A percentile compares a stretch with the other conserved stretches of the same genome.
Evolutionary conservation across 37 sponge, comb jelly and placozoan genomes (phyloP).

Genomic region (Cladorhizidae sp.): DNA sequence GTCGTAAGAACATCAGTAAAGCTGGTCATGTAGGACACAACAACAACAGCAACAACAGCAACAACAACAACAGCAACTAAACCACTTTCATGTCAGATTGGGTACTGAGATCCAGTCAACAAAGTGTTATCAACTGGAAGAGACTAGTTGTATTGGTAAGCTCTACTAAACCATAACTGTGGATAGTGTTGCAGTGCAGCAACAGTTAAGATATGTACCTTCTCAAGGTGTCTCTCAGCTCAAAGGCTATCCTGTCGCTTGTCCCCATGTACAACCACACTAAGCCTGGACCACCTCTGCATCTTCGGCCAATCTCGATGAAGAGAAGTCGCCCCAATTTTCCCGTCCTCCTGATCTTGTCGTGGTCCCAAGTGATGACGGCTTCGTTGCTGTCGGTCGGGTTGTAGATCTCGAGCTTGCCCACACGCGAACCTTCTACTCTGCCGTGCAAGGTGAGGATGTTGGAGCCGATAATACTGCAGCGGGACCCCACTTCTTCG

Average conservation of each 20-base stretch:
- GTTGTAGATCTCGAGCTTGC: conserved; percentile 46
- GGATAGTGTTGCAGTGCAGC: too few species aligned
- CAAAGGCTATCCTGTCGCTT: conserved; percentile 1
- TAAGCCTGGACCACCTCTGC: conserved; percentile 67
- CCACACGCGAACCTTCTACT: neutral
- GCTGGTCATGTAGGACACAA: too few species aligned
- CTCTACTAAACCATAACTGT: too few species aligned
- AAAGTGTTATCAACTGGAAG: too few species aligned
- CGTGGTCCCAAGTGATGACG: conserved; percentile 65
- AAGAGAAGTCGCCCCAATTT: conserved; percentile 75
- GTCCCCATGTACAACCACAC: conserved; percentile 74
- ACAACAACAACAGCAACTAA: too few species aligned
- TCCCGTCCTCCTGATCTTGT: conserved; percentile 74
- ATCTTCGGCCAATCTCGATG: conserved; percentile 73
- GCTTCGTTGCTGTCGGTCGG: conserved; percentile 32
- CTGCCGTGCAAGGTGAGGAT: conserved; percentile 38
- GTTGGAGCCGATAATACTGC: conserved; percentile 41
- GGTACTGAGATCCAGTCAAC: too few species aligned
- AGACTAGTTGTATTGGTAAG: too few species aligned
- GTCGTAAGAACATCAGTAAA: too few species aligned
- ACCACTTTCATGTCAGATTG: too few species aligned
- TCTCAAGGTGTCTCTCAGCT: conserved; percentile 66
- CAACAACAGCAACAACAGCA: too few species aligned
- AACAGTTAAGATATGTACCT: too few species aligned
- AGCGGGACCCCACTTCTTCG: conserved; percentile 52